These are phyloP conservation scores for Coelinius sp. DNA, from an alignment of 2,888 invertebrate species.

Conservation along the genomic window DNA sequence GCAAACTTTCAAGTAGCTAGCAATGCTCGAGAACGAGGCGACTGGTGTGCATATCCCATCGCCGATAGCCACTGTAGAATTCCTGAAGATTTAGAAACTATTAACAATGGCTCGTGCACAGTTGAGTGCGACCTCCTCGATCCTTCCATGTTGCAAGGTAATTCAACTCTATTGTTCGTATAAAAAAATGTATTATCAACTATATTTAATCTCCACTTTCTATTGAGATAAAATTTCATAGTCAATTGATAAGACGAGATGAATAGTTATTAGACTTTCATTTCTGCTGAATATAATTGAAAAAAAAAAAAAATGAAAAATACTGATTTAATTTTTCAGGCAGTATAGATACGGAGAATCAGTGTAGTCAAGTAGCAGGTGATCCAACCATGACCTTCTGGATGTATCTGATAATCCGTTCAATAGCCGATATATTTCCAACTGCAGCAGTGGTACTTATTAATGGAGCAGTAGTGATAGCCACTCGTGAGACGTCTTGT, in stretches of 20 bases:
- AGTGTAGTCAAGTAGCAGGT: constrained; percentile 76
- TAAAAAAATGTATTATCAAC: too few relatives aligned
- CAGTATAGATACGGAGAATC: constrained; percentile 79
- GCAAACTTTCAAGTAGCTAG: constrained; percentile 73
- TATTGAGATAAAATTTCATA: too few relatives aligned
- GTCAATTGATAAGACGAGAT: too few relatives aligned
- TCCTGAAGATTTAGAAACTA: constrained; percentile 70
- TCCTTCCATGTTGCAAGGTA: constrained; percentile 76
- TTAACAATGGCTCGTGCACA: constrained; percentile 73
- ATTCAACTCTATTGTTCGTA: neutral
- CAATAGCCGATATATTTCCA: constrained; percentile 83
- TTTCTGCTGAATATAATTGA: too few relatives aligned
- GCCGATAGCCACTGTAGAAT: constrained; percentile 75
- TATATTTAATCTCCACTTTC: neutral
- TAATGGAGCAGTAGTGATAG: constrained; percentile 85
- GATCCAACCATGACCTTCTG: constrained; percentile 80
- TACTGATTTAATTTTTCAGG: constrained; percentile 60
- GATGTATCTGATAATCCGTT: constrained; percentile 79
- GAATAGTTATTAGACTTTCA: too few relatives aligned
- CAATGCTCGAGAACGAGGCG: constrained; percentile 69
- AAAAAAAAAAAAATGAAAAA: neutral
- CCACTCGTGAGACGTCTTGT: constrained; percentile 84
- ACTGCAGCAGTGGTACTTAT: constrained; percentile 80
- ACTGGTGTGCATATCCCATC: constrained; percentile 81
- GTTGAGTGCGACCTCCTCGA: constrained; percentile 81